Evolutionary conservation across 2,113 vertebrate species (phyloP).

Genomic region (Rhinogobius similis): DNA sequence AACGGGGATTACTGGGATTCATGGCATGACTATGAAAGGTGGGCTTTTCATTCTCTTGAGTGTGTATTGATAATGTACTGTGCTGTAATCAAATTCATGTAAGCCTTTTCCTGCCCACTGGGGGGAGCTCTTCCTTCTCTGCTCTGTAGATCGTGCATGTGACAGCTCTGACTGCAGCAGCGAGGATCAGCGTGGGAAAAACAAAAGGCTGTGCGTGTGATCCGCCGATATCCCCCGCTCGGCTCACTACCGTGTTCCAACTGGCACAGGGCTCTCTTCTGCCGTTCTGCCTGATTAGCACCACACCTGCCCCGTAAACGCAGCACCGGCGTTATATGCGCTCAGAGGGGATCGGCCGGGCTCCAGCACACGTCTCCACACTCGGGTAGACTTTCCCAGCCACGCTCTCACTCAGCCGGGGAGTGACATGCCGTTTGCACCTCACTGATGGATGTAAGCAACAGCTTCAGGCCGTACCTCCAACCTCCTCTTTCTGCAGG

Average conservation of each 20-base stretch:
- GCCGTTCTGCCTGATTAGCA: slow-evolving; percentile 46
- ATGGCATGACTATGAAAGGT: too few relatives aligned
- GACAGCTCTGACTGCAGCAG: slow-evolving; percentile 37
- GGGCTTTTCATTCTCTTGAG: too few relatives aligned
- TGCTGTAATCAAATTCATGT: not conserved
- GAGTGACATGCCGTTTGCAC: too few relatives aligned
- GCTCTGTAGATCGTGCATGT: slow-evolving; percentile 5
- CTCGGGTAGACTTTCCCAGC: too few relatives aligned
- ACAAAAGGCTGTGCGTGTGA: slow-evolving; percentile 60
- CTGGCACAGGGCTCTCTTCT: slow-evolving; percentile 32
- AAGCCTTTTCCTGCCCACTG: slow-evolving; percentile 30
- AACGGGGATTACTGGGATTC: too few relatives aligned
- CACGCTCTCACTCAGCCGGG: too few relatives aligned
- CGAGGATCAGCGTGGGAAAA: slow-evolving; percentile 44
- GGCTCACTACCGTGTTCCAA: not conserved
- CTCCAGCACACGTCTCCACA: slow-evolving; percentile 21
- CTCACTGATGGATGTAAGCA: too few relatives aligned
- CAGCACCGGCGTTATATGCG: slow-evolving; percentile 18
- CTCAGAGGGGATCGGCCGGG: slow-evolving; percentile 42
- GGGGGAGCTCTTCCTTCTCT: slow-evolving; percentile 59
- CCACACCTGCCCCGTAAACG: slow-evolving; percentile 58
- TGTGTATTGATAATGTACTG: too few relatives aligned
- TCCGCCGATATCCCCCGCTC: slow-evolving; percentile 40
- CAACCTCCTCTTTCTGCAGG: too few relatives aligned
- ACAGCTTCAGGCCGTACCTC: too few relatives aligned